phyloP scores from a whole-genome alignment of 2,113 vertebrate species.

The Dermatemys mawii region DNA sequence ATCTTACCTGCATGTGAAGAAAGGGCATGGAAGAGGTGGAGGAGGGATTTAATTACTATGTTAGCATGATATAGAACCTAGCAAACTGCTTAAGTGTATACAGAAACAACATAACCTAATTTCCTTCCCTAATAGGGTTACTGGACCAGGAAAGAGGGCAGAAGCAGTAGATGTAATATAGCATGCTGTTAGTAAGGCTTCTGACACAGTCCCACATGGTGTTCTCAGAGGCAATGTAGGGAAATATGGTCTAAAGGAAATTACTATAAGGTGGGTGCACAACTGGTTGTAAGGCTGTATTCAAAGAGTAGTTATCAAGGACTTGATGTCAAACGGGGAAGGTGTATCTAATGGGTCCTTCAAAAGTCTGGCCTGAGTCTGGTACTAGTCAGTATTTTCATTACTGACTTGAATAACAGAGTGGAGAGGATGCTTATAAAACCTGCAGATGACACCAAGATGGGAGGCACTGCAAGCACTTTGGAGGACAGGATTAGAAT shows the following conservation, averaged over 20 bases:
- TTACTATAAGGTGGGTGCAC: neutral
- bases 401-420: no score
- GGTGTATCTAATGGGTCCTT: no score
- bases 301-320: neutral
- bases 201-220: neutral
- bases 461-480: no score
- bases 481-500: no score
- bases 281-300: neutral
- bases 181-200: neutral
- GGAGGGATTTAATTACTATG: neutral
- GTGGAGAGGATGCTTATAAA: no score
- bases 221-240: no score
- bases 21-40: neutral
- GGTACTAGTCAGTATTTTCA: no score
- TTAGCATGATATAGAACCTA: no score
- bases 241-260: neutral
- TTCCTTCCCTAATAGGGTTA: neutral
- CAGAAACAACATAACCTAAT: rapidly evolving
- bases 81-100: rapidly evolving
- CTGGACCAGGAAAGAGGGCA: neutral
- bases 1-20: neutral
- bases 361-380: no score
- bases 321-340: neutral
- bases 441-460: no score
- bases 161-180: neutral